A percentile compares a stretch with the other conserved stretches of the same genome.
These are phyloP conservation scores for Bovichtus diacanthus DNA, from an alignment of 2,797 vertebrate genomes.

Conservation along the genomic window DNA sequence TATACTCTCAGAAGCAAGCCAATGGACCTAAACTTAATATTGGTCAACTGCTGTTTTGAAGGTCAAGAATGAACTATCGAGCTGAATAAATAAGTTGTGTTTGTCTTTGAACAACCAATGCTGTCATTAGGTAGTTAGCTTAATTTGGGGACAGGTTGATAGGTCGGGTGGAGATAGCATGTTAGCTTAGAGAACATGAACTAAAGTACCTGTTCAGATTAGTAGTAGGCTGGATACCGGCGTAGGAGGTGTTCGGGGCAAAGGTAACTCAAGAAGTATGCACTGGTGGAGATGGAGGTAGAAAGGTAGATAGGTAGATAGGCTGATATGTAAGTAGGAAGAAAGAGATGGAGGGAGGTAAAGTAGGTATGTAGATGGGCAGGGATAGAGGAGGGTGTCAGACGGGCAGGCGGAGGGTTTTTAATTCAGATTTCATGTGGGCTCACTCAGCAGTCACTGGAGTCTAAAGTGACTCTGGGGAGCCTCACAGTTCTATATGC, in stretches of 20 bases:
- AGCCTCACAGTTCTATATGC: conserved; percentile 99
- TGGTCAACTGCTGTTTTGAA: background rate
- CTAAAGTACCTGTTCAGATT: background rate
- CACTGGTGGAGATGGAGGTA: conserved; percentile 18
- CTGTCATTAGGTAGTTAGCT: background rate
- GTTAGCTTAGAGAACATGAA: background rate
- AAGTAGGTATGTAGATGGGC: conserved; percentile 69
- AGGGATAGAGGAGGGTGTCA: conserved; percentile 69
- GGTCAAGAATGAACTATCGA: background rate
- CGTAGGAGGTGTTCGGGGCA: background rate
- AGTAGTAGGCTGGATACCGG: background rate
- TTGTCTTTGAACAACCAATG: background rate
- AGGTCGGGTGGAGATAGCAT: background rate
- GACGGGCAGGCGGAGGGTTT: conserved; percentile 84
- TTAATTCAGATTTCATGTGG: conserved; percentile 99
- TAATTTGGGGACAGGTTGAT: background rate
- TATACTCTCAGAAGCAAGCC: background rate
- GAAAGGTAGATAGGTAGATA: conserved; percentile 62
- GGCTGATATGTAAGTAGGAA: conserved; percentile 50
- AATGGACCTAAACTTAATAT: background rate
- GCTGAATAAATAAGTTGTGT: background rate
- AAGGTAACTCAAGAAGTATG: conserved; percentile 14
- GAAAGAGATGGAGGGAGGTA: conserved; percentile 53
- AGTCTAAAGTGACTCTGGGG: conserved; percentile 99
- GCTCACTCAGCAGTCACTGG: conserved; percentile 98